Conservation (phyloP, 2,113 vertebrate genomes). For the Phalacrocorax brasilianus region DNA sequence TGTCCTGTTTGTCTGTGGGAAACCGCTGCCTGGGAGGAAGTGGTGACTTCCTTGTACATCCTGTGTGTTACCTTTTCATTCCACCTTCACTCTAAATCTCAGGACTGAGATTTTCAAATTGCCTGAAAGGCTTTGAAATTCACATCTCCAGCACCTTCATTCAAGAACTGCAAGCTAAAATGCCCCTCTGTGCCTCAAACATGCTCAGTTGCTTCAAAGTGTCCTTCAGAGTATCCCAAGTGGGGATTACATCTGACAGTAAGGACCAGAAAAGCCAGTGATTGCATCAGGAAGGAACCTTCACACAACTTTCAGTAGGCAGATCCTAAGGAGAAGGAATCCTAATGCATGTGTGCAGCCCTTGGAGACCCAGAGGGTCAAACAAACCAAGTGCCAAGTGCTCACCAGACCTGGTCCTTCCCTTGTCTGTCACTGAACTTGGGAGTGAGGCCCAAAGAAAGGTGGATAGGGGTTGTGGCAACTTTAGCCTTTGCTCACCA, state of each 20-base stretch:
- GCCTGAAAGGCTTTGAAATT: not conserved
- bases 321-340: not conserved
- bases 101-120: not conserved
- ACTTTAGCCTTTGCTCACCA: not conserved
- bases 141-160: rapidly evolving
- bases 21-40: constrained; percentile 7
- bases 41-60: not conserved
- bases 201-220: not conserved
- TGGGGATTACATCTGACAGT: not conserved
- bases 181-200: not conserved
- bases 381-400: not conserved
- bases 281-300: not conserved
- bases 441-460: not conserved
- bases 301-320: not conserved
- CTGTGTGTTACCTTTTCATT: not conserved
- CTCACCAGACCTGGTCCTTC: not conserved
- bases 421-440: not conserved
- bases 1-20: constrained; percentile 34
- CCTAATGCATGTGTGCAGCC: rapidly evolving
- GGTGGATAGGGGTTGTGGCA: not conserved
- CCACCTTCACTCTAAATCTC: not conserved
- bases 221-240: not conserved
- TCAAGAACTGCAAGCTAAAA: not conserved
- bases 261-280: not conserved
- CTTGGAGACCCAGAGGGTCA: not conserved